Conservation (phyloP, 2,113 vertebrate species). For the Anarhynchus alexandrinus region DNA sequence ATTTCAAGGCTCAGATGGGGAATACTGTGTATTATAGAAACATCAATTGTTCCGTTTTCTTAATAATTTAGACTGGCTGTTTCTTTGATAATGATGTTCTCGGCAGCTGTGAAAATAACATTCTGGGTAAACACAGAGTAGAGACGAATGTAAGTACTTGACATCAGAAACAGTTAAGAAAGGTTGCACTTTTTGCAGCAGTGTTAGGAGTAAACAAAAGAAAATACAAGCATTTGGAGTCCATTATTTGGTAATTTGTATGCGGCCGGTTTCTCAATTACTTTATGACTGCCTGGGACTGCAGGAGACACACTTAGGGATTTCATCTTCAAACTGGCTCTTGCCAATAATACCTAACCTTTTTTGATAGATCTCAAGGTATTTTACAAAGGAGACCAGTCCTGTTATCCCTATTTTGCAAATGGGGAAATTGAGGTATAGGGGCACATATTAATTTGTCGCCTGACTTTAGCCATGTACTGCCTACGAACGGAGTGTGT, state of each 20-base stretch:
- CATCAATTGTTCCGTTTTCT: conserved; percentile 47
- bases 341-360: neutral
- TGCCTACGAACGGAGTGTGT: neutral
- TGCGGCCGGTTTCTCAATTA: neutral
- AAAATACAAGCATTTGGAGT: neutral
- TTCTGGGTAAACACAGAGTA: neutral
- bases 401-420: neutral
- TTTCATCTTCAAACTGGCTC: neutral
- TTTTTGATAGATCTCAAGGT: neutral
- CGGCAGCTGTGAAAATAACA: conserved; percentile 11
- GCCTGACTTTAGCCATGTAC: neutral
- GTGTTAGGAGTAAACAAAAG: neutral
- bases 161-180: neutral
- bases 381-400: neutral
- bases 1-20: conserved; percentile 48
- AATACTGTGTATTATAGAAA: conserved; percentile 52
- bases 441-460: neutral
- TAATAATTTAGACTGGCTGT: conserved; percentile 9
- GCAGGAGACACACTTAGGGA: neutral
- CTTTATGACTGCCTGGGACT: neutral
- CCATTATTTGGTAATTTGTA: neutral
- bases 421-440: neutral
- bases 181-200: neutral
- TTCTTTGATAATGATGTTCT: conserved; percentile 10
- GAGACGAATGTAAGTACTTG: neutral